phyloP scores from a whole-genome alignment of 2,888 invertebrate genomes.

The Folsomia candida region DNA sequence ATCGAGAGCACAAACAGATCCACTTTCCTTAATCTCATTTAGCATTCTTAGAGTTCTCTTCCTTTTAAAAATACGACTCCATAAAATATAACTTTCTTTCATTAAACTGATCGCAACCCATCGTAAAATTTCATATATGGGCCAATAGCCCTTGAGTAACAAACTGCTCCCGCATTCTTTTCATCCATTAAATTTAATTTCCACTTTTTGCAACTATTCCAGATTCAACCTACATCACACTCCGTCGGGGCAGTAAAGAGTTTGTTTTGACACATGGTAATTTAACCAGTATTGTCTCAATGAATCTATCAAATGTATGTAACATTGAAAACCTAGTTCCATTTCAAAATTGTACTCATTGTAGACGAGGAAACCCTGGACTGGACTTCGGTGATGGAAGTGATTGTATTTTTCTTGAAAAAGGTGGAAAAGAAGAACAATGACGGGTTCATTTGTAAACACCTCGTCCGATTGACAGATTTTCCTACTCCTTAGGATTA shows the following conservation, averaged over 20 bases:
- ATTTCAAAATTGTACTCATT: too few species aligned
- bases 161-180: too few species aligned
- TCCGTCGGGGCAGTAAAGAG: constrained; percentile 17
- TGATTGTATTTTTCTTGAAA: constrained; percentile 35
- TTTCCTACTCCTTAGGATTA: constrained; percentile 37
- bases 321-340: too few species aligned
- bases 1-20: not conserved
- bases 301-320: not conserved
- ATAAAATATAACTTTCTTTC: too few species aligned
- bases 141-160: too few species aligned
- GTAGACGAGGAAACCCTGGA: constrained; percentile 39
- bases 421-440: constrained; percentile 44
- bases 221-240: constrained; percentile 28
- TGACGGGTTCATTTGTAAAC: constrained; percentile 37
- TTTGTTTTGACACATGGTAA: constrained; percentile 23
- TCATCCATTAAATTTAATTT: not conserved
- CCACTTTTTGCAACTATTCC: not conserved
- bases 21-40: not conserved
- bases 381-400: constrained; percentile 38
- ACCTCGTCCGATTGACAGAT: constrained; percentile 35
- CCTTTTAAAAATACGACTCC: too few species aligned
- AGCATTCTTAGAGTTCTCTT: not conserved
- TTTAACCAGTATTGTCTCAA: not conserved
- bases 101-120: too few species aligned
- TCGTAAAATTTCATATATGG: too few species aligned